phyloP scores from a whole-genome alignment of 2,113 vertebrate genomes.

The Lota lota region DNA sequence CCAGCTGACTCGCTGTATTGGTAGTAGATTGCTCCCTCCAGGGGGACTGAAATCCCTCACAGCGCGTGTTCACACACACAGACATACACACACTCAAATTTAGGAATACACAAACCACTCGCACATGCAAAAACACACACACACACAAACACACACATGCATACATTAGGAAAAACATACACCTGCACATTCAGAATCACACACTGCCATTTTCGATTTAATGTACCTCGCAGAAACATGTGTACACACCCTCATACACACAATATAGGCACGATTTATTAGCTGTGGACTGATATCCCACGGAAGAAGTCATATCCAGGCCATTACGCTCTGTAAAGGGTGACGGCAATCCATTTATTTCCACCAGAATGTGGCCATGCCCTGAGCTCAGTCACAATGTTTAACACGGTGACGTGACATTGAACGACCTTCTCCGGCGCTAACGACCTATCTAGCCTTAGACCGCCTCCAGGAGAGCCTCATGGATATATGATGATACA shows the following conservation, averaged over 20 bases:
- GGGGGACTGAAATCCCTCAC: slow-evolving; percentile 55
- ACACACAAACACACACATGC: not conserved
- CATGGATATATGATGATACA: slow-evolving; percentile 36
- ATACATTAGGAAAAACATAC: slow-evolving; percentile 9
- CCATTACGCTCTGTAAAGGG: slow-evolving; percentile 62
- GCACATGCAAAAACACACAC: slow-evolving; percentile 20
- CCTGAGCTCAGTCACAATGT: slow-evolving; percentile 50
- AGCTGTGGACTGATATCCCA: slow-evolving; percentile 58
- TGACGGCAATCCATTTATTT: slow-evolving; percentile 70
- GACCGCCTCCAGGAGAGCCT: slow-evolving; percentile 59
- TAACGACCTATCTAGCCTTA: slow-evolving; percentile 54
- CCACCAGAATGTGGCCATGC: slow-evolving; percentile 39
- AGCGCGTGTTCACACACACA: slow-evolving; percentile 30
- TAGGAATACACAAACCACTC: not conserved
- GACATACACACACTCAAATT: slow-evolving; percentile 2
- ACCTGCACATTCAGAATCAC: slow-evolving; percentile 23
- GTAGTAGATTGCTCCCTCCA: slow-evolving; percentile 48
- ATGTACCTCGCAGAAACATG: not conserved
- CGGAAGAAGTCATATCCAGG: slow-evolving; percentile 70
- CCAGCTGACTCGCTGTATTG: slow-evolving; percentile 77
- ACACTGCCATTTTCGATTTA: not conserved
- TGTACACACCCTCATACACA: slow-evolving; percentile 20
- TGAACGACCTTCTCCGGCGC: slow-evolving; percentile 61
- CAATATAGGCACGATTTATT: slow-evolving; percentile 62
- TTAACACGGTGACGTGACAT: slow-evolving; percentile 68